Evolutionary conservation across 2,888 invertebrate genomes (phyloP).

Genomic region (Patella ulyssiponensis): DNA sequence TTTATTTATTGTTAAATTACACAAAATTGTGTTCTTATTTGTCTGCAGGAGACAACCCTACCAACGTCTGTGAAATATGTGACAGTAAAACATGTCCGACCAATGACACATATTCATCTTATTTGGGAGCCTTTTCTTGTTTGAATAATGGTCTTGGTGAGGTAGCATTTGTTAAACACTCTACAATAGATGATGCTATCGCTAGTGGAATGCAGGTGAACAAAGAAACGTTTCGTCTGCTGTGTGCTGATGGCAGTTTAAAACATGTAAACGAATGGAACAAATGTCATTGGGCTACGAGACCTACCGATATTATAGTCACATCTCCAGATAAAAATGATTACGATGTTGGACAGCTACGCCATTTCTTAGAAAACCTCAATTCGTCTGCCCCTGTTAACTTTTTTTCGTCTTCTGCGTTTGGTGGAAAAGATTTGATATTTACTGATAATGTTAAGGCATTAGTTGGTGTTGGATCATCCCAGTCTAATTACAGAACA

Average conservation of each 20-base stretch:
- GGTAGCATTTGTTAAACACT: conserved; percentile 82
- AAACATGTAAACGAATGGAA: conserved; percentile 84
- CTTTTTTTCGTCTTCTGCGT: conserved; percentile 72
- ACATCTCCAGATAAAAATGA: conserved; percentile 71
- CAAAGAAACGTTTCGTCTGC: conserved; percentile 82
- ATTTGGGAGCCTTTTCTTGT: conserved; percentile 87
- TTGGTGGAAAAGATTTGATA: conserved; percentile 74
- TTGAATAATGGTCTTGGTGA: conserved; percentile 86
- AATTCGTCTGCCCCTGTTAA: conserved; percentile 4
- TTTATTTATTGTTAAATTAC: neutral
- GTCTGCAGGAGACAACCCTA: conserved; percentile 78
- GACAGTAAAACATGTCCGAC: conserved; percentile 75
- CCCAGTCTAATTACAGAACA: conserved; percentile 39
- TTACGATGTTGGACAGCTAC: neutral
- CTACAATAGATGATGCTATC: conserved; percentile 23
- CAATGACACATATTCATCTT: conserved; percentile 86
- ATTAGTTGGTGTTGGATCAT: conserved; percentile 41
- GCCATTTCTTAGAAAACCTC: neutral
- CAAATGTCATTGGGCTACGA: conserved; percentile 89
- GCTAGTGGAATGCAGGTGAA: neutral
- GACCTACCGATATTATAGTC: conserved; percentile 88
- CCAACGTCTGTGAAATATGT: conserved; percentile 85
- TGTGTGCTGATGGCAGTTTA: conserved; percentile 90
- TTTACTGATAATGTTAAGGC: conserved; percentile 51
- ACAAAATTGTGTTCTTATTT: neutral